Evolutionary conservation across 2,888 invertebrate species (phyloP), one percentile per base, ranked within the genome.

Genomic region (Drosophila recens): DNA sequence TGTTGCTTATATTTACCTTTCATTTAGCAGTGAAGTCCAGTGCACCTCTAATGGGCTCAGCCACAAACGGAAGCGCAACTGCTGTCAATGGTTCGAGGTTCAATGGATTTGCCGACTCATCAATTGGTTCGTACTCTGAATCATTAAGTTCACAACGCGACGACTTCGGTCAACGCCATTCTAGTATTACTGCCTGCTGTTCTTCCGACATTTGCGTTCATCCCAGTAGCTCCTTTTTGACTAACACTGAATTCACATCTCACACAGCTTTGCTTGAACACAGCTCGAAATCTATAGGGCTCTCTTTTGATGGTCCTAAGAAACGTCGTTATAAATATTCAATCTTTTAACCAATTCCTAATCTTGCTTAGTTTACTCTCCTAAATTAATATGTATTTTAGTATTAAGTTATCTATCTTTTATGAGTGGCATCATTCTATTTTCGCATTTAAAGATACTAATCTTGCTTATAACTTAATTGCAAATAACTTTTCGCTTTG

Each of bases 321-420:
- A 87, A 87, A 79, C 91, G 91, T 54, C 90, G 88, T 59, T 91
- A 91, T 77, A 89, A 80, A 67, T 91, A 91, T 83, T 91, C 91
- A 27, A 84, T 92, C 53, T 91, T 49, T 62, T 67, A 9, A 27
- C 3, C 9, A 42, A 30, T 42, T 34, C 17, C 10, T n/a, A 20
- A 23, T 4, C n/a, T 23, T n/a, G 23, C 6, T 9, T 8, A 34
- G 48, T n/a, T 15, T 20, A 13, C 34, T 20, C 20, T 51, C 10
- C 20, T 3, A 17, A 20, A 36, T 20, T 0, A 1, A 30, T 30
- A 8, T 30, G 8, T 8, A 30, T 30, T 8, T 30, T 2, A 3
- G 11, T 13, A 34, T 15, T 49, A 6, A 9, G 30, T 11, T 33
- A n/a, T 20, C 20, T 40, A 27, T 27, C 27, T 1, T 1, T 27